A percentile compares a stretch with the other conserved stretches of the same genome.
phyloP scores from a whole-genome alignment of 2,797 vertebrate species.

The Liasis olivaceus region DNA sequence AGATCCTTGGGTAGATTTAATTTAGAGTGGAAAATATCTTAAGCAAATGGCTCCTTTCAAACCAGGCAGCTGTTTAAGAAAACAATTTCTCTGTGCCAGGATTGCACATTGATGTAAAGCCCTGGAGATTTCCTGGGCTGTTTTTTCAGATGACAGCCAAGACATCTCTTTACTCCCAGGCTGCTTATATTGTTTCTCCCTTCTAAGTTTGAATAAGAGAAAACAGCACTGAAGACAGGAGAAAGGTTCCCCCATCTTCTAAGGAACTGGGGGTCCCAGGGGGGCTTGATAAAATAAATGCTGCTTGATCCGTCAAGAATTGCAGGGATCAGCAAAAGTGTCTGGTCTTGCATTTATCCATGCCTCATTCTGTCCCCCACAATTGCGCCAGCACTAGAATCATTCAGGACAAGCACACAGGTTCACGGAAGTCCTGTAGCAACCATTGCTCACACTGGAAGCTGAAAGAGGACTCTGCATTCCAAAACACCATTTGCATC shows the following conservation, averaged over 20 bases:
- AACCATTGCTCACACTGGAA: not conserved
- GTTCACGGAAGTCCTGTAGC: too few species aligned
- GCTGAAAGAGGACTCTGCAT: not conserved
- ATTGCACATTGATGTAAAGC: not conserved
- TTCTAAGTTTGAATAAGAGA: not conserved
- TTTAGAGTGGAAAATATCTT: constrained; percentile 54
- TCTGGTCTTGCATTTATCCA: not conserved
- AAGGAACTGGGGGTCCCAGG: not conserved
- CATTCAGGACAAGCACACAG: too few species aligned
- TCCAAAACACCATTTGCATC: not conserved
- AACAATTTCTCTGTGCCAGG: constrained; percentile 49
- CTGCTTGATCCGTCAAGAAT: not conserved
- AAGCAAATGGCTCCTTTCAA: constrained; percentile 57
- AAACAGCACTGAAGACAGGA: not conserved
- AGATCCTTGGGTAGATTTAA: constrained; percentile 43
- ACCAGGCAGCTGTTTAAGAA: constrained; percentile 59
- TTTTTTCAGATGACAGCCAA: not conserved
- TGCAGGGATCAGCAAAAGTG: not conserved
- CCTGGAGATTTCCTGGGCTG: not conserved
- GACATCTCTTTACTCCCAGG: constrained; percentile 23
- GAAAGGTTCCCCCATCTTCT: not conserved
- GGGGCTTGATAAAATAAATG: not conserved
- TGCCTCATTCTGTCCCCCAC: not conserved
- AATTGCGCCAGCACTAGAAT: not conserved
- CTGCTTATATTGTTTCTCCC: not conserved